Evolutionary conservation across 2,113 vertebrate genomes (phyloP).

Genomic region (Sceloporus tristichus): DNA sequence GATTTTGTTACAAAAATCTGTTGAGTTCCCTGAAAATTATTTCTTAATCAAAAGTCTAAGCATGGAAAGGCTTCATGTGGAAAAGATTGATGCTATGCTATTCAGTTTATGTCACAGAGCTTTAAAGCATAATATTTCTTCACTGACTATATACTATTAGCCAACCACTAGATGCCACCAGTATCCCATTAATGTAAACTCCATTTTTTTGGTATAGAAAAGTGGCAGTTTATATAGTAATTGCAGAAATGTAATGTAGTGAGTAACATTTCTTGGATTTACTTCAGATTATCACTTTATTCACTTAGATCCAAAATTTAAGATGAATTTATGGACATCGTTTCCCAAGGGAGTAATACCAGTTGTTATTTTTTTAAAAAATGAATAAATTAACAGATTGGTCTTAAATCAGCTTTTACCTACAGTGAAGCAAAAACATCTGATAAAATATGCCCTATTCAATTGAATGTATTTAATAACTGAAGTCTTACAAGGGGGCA

Average conservation of each 20-base stretch:
- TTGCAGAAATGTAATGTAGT: neutral
- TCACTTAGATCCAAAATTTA: neutral
- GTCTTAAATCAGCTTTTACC: neutral
- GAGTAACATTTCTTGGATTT: neutral
- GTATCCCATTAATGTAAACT: neutral
- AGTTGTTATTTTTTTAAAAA: neutral
- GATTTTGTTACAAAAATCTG: neutral
- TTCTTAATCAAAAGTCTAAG: neutral
- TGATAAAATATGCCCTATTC: neutral
- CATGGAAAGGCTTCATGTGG: neutral
- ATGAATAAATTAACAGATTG: neutral
- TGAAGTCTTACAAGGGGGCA: neutral
- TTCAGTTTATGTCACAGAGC: neutral
- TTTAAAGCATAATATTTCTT: neutral
- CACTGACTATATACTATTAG: neutral
- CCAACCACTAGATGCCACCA: slow-evolving; percentile 70
- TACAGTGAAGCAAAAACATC: neutral
- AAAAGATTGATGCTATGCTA: neutral
- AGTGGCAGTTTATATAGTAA: no score
- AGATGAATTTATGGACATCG: neutral
- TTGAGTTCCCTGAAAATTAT: neutral
- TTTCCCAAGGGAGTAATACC: neutral
- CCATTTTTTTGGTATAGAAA: rapidly evolving
- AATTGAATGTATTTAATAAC: neutral
- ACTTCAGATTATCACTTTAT: slow-evolving; percentile 8